phyloP scores from a whole-genome alignment of 2,113 vertebrate genomes.

The Melanerpes formicivorus region DNA sequence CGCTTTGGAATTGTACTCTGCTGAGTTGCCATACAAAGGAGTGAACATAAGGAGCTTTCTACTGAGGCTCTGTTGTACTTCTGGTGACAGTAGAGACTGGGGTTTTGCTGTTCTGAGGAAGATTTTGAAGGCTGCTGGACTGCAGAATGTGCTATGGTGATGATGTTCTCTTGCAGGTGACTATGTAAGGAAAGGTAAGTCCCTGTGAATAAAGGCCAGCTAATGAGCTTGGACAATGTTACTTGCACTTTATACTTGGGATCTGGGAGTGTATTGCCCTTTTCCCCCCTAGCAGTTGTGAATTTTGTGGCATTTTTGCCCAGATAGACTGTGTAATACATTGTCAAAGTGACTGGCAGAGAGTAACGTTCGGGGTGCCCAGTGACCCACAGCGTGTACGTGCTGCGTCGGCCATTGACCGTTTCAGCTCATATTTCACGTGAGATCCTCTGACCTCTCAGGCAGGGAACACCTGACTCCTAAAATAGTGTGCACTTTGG shows the following conservation, averaged over 20 bases:
- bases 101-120: neutral
- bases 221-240: neutral
- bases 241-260: neutral
- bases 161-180: neutral
- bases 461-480: constrained; percentile 56
- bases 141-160: neutral
- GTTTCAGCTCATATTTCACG: constrained; percentile 51
- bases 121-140: neutral
- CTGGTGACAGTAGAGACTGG: neutral
- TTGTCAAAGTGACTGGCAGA: neutral
- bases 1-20: constrained; percentile 49
- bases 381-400: neutral
- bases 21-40: constrained; percentile 51
- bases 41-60: constrained; percentile 27
- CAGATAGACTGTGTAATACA: neutral
- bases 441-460: constrained; percentile 38
- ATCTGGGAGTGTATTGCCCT: neutral
- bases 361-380: neutral
- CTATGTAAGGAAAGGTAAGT: neutral
- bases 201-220: neutral
- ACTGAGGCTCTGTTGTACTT: neutral
- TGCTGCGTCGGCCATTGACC: constrained; percentile 1
- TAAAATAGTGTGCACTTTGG: constrained; percentile 17
- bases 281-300: neutral
- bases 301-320: neutral